Conservation (phyloP, 1,140 invertebrate genomes). For the Cyclina sinensis region DNA sequence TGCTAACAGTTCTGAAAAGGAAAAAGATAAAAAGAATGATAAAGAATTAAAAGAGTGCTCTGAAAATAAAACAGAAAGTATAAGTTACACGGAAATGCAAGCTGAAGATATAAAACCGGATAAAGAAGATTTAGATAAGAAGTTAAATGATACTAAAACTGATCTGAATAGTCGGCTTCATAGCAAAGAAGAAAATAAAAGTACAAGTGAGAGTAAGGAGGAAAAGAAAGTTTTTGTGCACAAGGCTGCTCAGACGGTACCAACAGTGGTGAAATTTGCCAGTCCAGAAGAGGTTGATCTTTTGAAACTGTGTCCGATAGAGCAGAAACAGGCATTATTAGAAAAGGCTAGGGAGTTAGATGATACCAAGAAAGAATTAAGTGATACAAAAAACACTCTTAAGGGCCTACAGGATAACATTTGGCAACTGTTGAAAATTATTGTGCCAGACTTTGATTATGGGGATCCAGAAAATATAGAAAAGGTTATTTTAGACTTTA, state of each 20-base stretch:
- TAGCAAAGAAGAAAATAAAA: neutral
- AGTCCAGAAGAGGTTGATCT: constrained; percentile 60
- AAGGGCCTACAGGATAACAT: constrained; percentile 58
- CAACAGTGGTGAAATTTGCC: constrained; percentile 59
- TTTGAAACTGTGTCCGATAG: constrained; percentile 41
- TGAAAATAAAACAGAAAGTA: no score
- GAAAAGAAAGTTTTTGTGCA: constrained; percentile 45
- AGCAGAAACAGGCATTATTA: constrained; percentile 47
- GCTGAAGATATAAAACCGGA: constrained; percentile 38
- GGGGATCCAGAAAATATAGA: constrained; percentile 65
- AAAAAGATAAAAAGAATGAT: neutral
- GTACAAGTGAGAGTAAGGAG: neutral
- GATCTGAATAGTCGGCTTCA: neutral
- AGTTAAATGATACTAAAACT: neutral
- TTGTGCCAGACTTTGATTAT: constrained; percentile 63
- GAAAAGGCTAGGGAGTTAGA: constrained; percentile 55
- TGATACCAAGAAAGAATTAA: constrained; percentile 34
- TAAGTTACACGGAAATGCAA: neutral
- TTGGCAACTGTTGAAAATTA: constrained; percentile 60
- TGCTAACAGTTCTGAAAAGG: neutral
- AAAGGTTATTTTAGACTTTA: constrained; percentile 65
- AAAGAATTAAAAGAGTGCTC: neutral
- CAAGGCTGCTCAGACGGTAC: constrained; percentile 53
- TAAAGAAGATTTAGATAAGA: constrained; percentile 38
- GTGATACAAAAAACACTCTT: constrained; percentile 36